These are phyloP conservation scores for Helarctos malayanus DNA, from an alignment of 2,797 vertebrate species.

Conservation along the genomic window DNA sequence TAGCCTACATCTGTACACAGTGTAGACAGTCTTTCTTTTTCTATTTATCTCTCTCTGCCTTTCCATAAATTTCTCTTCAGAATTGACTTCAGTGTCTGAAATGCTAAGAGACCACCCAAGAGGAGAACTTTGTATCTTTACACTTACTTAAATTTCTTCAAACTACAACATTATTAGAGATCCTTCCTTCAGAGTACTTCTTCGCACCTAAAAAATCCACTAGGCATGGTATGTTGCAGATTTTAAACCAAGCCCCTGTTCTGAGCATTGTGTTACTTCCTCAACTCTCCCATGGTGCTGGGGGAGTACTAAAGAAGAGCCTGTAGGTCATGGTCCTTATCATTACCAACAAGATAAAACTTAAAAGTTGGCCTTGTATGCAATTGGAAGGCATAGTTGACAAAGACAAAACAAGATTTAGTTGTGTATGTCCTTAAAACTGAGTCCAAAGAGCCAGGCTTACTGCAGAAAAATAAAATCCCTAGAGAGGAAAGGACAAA, in stretches of 20 bases:
- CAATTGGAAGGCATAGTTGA: background rate
- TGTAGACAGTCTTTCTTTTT: background rate
- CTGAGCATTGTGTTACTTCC: constrained; percentile 42
- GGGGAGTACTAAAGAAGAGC: background rate
- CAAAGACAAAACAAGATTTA: background rate
- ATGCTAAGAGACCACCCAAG: constrained; percentile 30
- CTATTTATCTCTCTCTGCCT: background rate
- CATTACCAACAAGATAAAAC: background rate
- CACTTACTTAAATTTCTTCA: constrained; percentile 56
- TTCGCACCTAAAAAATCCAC: background rate
- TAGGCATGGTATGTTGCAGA: background rate
- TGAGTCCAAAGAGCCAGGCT: background rate
- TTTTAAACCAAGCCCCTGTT: background rate
- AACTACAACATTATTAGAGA: constrained; percentile 32
- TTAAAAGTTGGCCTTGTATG: background rate
- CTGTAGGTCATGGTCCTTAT: background rate
- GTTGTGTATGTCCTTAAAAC: background rate
- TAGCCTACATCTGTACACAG: background rate
- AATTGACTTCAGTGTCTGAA: constrained; percentile 25
- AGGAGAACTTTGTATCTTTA: constrained; percentile 24
- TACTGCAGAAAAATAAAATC: constrained; percentile 29
- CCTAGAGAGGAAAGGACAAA: background rate
- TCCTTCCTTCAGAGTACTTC: background rate
- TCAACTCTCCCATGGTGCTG: background rate
- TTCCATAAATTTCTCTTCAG: constrained; percentile 54